These are phyloP conservation scores for Mohoua ochrocephala DNA, from an alignment of 2,113 vertebrate genomes.

Conservation along the genomic window DNA sequence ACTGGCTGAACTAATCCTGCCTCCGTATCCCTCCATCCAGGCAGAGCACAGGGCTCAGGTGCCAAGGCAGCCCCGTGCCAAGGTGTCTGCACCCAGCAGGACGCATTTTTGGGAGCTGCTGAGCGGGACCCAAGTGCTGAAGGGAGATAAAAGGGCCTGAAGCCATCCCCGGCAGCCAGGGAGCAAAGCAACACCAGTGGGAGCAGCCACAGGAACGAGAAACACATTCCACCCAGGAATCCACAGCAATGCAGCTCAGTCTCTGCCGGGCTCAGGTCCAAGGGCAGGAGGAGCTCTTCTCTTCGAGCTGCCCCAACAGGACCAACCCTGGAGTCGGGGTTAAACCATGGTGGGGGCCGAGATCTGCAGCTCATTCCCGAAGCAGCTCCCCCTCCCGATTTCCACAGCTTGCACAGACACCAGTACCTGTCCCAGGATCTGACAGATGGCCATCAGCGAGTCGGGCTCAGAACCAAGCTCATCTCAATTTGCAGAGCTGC, in stretches of 20 bases:
- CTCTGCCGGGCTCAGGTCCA: not conserved
- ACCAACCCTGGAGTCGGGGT: rapidly evolving
- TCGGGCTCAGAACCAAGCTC: conserved; percentile 51
- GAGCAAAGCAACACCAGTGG: not conserved
- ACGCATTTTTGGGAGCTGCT: not conserved
- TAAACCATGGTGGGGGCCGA: rapidly evolving
- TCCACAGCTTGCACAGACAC: conserved; percentile 33
- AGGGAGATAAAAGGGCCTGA: not conserved
- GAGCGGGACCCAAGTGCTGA: not conserved
- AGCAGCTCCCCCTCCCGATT: not conserved
- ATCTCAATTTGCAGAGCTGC: conserved; percentile 55
- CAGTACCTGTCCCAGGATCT: conserved; percentile 48
- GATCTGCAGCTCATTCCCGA: not conserved
- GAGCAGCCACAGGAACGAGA: not conserved
- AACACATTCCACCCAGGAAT: not conserved
- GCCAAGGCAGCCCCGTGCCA: not conserved
- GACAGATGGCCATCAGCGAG: conserved; percentile 43
- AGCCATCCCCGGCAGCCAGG: not conserved
- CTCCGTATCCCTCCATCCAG: not conserved
- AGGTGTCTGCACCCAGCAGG: not conserved
- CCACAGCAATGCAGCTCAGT: not conserved
- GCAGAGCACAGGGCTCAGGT: not conserved
- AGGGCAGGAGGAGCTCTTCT: not conserved
- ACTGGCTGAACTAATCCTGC: not conserved
- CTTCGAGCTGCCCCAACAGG: not conserved